Conservation (phyloP, 2,797 vertebrate species). For the Pangasius krempfi region DNA sequence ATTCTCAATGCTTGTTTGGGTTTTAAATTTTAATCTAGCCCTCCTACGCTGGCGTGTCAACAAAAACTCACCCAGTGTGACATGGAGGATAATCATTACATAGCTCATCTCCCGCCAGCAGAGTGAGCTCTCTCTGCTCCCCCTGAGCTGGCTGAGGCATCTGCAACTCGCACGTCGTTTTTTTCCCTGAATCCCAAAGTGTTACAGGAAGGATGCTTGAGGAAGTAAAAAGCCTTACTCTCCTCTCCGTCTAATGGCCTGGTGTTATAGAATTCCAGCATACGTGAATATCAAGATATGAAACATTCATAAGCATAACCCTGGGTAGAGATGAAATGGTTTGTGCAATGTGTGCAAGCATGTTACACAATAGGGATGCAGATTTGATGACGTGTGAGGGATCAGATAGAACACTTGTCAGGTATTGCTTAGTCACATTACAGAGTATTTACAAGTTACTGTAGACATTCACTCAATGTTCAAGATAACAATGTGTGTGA, state of each 20-base stretch:
- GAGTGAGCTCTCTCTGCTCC: slow-evolving; percentile 16
- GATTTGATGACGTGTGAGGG: neutral
- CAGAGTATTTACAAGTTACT: neutral
- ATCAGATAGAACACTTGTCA: slow-evolving; percentile 4
- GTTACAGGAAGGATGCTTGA: neutral
- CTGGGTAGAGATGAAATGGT: slow-evolving; percentile 1
- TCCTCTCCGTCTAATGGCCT: neutral
- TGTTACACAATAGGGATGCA: neutral
- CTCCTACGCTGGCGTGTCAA: slow-evolving; percentile 49
- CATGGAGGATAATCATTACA: slow-evolving; percentile 52
- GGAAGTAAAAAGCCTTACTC: neutral
- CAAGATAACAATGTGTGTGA: neutral
- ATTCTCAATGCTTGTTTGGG: slow-evolving; percentile 53
- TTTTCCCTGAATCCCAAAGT: neutral
- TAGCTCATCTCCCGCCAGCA: slow-evolving; percentile 57
- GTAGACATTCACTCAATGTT: neutral
- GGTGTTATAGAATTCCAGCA: neutral
- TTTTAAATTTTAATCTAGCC: slow-evolving; percentile 66
- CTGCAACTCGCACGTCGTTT: neutral
- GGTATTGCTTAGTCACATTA: neutral
- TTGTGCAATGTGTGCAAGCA: neutral
- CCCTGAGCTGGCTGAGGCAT: slow-evolving; percentile 20
- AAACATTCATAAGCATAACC: slow-evolving; percentile 5
- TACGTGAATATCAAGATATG: slow-evolving; percentile 19
- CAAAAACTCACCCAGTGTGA: slow-evolving; percentile 48